Evolutionary conservation across 2,888 invertebrate genomes (phyloP).

Genomic region (Timandra comae): DNA sequence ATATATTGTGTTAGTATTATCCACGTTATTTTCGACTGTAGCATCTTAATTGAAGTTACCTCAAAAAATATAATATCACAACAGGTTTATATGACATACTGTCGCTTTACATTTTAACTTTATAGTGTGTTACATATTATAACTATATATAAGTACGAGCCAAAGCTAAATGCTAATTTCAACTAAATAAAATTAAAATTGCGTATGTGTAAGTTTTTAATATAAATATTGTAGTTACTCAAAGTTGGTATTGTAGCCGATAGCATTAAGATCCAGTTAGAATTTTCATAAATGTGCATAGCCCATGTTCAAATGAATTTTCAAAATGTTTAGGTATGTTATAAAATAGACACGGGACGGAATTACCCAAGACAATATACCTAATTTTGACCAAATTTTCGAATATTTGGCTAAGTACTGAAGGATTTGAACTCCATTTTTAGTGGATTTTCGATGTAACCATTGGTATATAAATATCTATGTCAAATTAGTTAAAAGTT

Average conservation of each 20-base stretch:
- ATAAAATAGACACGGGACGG: constrained; percentile 29
- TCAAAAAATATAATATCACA: constrained; percentile 13
- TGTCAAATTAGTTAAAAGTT: constrained; percentile 64
- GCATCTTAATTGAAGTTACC: too few species aligned
- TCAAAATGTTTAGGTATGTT: constrained; percentile 16
- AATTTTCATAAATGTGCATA: constrained; percentile 22
- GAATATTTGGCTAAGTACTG: constrained; percentile 62
- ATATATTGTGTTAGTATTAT: too few species aligned
- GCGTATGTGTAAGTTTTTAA: constrained; percentile 33
- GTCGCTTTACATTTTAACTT: constrained; percentile 20
- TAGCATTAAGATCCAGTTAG: constrained; percentile 10
- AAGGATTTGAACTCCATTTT: constrained; percentile 45
- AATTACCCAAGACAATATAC: constrained; percentile 62
- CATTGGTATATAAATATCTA: constrained; percentile 37
- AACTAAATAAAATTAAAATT: constrained; percentile 34
- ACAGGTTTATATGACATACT: constrained; percentile 1
- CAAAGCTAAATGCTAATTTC: constrained; percentile 48
- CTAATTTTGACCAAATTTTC: constrained; percentile 63
- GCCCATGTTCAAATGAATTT: constrained; percentile 25
- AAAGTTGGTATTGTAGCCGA: constrained; percentile 21
- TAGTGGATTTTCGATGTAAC: constrained; percentile 49
- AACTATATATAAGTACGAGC: constrained; percentile 37
- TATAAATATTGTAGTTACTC: constrained; percentile 31
- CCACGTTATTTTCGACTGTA: too few species aligned
- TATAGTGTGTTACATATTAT: constrained; percentile 6